Evolutionary conservation across 1,140 invertebrate genomes (phyloP).

Genomic region (Xylocopa sonorina): DNA sequence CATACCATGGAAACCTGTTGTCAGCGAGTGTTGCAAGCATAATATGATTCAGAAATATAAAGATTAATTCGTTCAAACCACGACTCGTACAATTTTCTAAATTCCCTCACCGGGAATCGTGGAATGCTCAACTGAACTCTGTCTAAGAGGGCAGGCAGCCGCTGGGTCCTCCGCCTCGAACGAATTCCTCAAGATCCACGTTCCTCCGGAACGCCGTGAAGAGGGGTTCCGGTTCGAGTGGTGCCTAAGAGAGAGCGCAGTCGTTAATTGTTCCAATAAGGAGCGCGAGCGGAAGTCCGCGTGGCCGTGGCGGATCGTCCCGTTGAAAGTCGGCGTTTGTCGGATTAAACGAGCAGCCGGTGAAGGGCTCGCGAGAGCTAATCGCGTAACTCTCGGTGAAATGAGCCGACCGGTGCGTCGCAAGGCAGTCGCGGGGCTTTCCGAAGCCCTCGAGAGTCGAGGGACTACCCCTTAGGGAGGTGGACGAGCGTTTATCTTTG

Average conservation of each 20-base stretch:
- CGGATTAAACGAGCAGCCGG: slow-evolving; percentile 48
- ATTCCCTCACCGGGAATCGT: too few relatives aligned
- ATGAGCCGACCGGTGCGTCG: slow-evolving; percentile 32
- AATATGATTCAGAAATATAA: too few relatives aligned
- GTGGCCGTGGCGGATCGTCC: neutral
- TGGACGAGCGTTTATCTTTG: slow-evolving; percentile 40
- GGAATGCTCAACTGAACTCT: too few relatives aligned
- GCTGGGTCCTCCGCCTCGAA: neutral
- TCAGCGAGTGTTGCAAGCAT: too few relatives aligned
- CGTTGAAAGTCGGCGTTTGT: slow-evolving; percentile 35
- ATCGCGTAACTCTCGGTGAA: slow-evolving; percentile 66
- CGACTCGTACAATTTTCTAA: too few relatives aligned
- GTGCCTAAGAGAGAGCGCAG: too few relatives aligned
- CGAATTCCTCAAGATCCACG: neutral
- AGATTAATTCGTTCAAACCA: too few relatives aligned
- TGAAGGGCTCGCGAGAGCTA: slow-evolving; percentile 50
- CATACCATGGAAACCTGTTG: too few relatives aligned
- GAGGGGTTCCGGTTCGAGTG: neutral
- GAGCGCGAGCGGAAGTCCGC: neutral
- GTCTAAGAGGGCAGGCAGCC: too few relatives aligned
- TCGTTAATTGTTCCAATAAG: slow-evolving; percentile 41
- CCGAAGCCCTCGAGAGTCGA: slow-evolving; percentile 66
- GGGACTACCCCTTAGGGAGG: neutral
- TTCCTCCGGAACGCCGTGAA: neutral
- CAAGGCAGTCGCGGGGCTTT: slow-evolving; percentile 55